phyloP scores from a whole-genome alignment of 2,888 invertebrate species.

The Nemoura dubitans region DNA sequence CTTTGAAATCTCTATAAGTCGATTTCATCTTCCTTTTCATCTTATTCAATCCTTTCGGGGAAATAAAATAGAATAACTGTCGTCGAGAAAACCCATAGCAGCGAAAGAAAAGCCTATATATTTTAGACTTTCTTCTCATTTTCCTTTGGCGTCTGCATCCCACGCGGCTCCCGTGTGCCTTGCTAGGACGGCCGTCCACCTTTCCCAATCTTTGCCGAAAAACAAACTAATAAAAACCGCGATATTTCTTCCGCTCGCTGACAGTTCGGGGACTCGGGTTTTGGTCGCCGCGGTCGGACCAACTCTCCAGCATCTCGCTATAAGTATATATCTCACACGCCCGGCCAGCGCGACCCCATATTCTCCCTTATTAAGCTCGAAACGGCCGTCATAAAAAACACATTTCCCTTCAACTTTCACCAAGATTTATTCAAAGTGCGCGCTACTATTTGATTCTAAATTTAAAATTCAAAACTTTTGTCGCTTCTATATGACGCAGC shows the following conservation, averaged over 20 bases:
- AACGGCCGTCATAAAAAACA: background rate
- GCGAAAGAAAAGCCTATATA: background rate
- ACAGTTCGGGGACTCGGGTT: background rate
- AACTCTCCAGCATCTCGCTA: background rate
- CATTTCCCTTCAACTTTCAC: background rate
- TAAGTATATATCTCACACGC: background rate
- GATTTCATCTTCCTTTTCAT: constrained; percentile 21
- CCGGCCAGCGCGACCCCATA: background rate
- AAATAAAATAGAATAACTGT: constrained; percentile 42
- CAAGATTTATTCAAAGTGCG: background rate
- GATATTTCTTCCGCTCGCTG: constrained; percentile 29
- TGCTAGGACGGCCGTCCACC: background rate
- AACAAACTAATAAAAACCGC: constrained; percentile 35
- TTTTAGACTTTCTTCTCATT: constrained; percentile 31
- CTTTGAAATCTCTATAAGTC: constrained; percentile 33
- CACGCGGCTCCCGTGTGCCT: constrained; percentile 18
- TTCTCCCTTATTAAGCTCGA: constrained; percentile 18
- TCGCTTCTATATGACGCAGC: background rate
- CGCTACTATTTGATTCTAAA: background rate
- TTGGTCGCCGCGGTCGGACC: background rate
- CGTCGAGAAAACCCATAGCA: constrained; percentile 1
- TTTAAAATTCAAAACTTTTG: constrained; percentile 12
- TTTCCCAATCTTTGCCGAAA: constrained; percentile 1
- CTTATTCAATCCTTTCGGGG: constrained; percentile 39
- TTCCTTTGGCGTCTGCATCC: constrained; percentile 20